phyloP scores from a whole-genome alignment of 2,888 invertebrate genomes.

The Platynereis dumerilii region DNA sequence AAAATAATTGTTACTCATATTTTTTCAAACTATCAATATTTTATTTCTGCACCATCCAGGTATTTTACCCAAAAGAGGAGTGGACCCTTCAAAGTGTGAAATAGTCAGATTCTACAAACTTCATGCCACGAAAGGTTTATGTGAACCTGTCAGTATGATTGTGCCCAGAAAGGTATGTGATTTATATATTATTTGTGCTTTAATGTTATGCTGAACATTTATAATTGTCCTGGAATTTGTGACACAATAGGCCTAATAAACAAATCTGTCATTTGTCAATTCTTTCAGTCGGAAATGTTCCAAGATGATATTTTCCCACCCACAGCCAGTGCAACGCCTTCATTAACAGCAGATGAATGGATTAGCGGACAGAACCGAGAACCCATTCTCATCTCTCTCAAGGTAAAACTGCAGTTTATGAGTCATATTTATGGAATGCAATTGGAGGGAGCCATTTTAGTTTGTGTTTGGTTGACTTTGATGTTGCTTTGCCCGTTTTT shows the following conservation, averaged over 20 bases:
- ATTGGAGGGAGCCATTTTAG: no score
- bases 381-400: slow-evolving; percentile 88
- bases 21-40: no score
- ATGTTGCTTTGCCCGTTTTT: no score
- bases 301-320: slow-evolving; percentile 98
- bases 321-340: slow-evolving; percentile 88
- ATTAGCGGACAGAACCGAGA: slow-evolving; percentile 85
- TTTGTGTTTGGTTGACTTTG: no score
- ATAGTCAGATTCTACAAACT: slow-evolving; percentile 94
- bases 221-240: neutral
- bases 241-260: neutral
- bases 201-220: neutral
- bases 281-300: slow-evolving; percentile 83
- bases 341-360: slow-evolving; percentile 87
- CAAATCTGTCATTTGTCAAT: neutral
- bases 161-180: slow-evolving; percentile 84
- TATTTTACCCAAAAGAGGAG: slow-evolving; percentile 97
- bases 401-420: slow-evolving; percentile 66
- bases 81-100: slow-evolving; percentile 93
- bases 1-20: no score
- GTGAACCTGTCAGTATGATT: slow-evolving; percentile 97
- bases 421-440: no score
- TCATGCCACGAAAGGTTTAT: slow-evolving; percentile 73
- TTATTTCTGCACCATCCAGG: slow-evolving; percentile 42
- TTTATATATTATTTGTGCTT: no score